Evolutionary conservation across 2,113 vertebrate genomes (phyloP).

Genomic region (Cranoglanis bouderius): DNA sequence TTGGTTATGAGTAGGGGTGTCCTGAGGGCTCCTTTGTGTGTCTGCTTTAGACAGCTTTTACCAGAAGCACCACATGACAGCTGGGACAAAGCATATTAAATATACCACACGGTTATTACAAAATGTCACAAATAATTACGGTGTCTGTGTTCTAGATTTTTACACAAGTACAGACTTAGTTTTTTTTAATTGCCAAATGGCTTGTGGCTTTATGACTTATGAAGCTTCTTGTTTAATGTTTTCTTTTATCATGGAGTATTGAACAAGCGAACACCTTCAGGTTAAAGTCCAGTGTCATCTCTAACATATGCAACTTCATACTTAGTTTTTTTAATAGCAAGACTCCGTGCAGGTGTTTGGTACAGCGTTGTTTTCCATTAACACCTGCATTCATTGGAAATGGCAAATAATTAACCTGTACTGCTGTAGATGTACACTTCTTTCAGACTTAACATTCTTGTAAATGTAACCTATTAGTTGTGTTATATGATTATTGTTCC

Average conservation of each 20-base stretch:
- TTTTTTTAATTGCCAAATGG: not conserved
- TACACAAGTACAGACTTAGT: constrained; percentile 23
- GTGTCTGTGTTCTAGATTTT: not conserved
- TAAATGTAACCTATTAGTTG: constrained; percentile 20
- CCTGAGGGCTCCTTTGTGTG: constrained; percentile 20
- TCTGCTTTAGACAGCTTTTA: constrained; percentile 47
- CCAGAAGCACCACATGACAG: constrained; percentile 13
- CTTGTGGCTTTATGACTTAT: constrained; percentile 44
- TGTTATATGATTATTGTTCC: not conserved
- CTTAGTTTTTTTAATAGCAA: not conserved
- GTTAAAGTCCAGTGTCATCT: not conserved
- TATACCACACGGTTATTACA: not conserved
- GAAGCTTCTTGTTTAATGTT: not conserved
- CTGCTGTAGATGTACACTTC: not conserved
- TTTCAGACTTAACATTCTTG: not conserved
- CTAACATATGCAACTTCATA: not conserved
- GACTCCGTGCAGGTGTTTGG: not conserved
- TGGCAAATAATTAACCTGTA: constrained; percentile 38
- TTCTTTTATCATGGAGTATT: not conserved
- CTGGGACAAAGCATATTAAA: constrained; percentile 31
- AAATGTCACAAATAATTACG: constrained; percentile 23
- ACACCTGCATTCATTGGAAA: constrained; percentile 9
- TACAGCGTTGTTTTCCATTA: constrained; percentile 22
- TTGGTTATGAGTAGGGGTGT: not conserved
- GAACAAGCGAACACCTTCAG: not conserved